phyloP scores from a whole-genome alignment of 1,140 invertebrate genomes.

The Popillia japonica region DNA sequence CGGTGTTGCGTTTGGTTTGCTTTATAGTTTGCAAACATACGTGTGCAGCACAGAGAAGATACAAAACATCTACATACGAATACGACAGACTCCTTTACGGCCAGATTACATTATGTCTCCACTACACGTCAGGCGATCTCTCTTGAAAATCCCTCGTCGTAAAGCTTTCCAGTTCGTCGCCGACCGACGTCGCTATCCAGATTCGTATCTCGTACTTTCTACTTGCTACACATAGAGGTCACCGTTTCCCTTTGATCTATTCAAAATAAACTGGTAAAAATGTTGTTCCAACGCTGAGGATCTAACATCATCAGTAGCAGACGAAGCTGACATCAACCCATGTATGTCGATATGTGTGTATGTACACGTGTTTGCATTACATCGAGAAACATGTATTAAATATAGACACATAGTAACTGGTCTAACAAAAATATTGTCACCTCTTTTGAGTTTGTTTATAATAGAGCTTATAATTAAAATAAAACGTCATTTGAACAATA shows the following conservation, averaged over 20 bases:
- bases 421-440: no score
- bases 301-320: constrained; percentile 2
- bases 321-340: background rate
- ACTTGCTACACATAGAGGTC: constrained; percentile 7
- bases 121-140: background rate
- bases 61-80: background rate
- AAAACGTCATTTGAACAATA: no score
- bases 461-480: no score
- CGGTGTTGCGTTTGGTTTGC: background rate
- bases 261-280: constrained; percentile 15
- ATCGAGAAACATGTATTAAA: background rate
- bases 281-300: background rate
- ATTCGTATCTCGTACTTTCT: constrained; percentile 2
- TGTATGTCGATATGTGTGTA: background rate
- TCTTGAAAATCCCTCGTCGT: constrained; percentile 3
- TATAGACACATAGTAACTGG: no score
- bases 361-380: background rate
- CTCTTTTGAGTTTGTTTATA: no score
- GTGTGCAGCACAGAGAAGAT: background rate
- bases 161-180: constrained; percentile 30
- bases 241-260: constrained; percentile 1
- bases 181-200: background rate
- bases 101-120: constrained; percentile 14
- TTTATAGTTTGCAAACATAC: background rate
- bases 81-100: background rate